A percentile compares a stretch with the other conserved stretches of the same genome.
phyloP scores from a whole-genome alignment of 1,140 invertebrate species.

The Acromyrmex charruanus region DNA sequence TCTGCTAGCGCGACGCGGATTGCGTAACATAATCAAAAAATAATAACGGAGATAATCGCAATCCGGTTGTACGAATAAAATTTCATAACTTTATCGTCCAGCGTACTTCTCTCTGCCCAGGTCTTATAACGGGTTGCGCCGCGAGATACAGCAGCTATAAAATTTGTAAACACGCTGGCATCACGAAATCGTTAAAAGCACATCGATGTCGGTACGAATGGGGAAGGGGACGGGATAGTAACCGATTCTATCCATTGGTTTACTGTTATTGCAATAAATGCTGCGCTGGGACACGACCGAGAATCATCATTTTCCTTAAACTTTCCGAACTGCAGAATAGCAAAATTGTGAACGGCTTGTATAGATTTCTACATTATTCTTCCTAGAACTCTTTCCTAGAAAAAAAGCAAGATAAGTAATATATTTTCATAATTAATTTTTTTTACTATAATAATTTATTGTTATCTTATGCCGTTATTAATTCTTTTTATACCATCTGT shows the following conservation, averaged over 20 bases:
- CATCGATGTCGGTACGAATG: neutral
- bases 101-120: conserved; percentile 4
- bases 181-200: conserved; percentile 56
- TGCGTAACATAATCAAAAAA: conserved; percentile 25
- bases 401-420: neutral
- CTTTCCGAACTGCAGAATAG: neutral
- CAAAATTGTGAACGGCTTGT: neutral
- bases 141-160: conserved; percentile 34
- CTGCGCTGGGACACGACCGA: conserved; percentile 16
- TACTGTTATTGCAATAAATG: conserved; percentile 45
- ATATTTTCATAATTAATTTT: neutral
- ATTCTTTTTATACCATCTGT: conserved; percentile 6
- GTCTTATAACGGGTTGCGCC: conserved; percentile 39
- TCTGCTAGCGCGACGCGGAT: neutral
- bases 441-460: neutral
- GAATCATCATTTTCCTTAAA: neutral
- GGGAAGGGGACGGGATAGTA: neutral
- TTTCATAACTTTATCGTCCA: conserved; percentile 54
- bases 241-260: conserved; percentile 23
- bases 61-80: conserved; percentile 32
- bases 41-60: conserved; percentile 39
- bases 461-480: neutral
- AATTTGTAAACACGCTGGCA: conserved; percentile 34
- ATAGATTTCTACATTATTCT: too few relatives aligned
- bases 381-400: neutral